Conservation (phyloP, 2,113 vertebrate genomes). For the Mesoclemmys tuberculata region DNA sequence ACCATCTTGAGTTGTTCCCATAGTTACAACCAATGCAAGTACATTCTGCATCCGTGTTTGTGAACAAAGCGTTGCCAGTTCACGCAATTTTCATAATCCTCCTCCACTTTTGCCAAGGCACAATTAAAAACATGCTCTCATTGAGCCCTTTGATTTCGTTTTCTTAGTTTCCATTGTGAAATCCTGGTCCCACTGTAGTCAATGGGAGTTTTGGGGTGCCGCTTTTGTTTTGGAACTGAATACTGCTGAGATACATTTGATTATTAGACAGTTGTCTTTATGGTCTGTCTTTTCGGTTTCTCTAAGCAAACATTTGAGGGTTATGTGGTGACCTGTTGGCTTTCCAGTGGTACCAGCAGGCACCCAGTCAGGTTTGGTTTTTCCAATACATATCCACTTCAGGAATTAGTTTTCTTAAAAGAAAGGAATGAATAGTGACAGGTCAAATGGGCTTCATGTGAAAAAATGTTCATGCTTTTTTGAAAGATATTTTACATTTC, state of each 20-base stretch:
- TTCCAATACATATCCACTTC: slow-evolving; percentile 39
- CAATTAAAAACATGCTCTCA: background rate
- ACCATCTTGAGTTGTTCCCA: background rate
- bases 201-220: background rate
- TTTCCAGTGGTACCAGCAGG: background rate
- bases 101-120: background rate
- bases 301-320: background rate
- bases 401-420: slow-evolving; percentile 43
- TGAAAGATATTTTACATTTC: slow-evolving; percentile 69
- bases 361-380: slow-evolving; percentile 10
- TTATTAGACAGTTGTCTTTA: background rate
- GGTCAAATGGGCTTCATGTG: slow-evolving; percentile 50
- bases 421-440: slow-evolving; percentile 58
- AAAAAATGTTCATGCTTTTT: slow-evolving; percentile 65
- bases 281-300: background rate
- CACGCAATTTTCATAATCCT: background rate
- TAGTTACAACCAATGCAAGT: background rate
- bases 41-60: background rate
- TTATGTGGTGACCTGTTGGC: background rate
- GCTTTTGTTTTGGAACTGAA: rapidly evolving
- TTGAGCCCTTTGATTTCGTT: background rate
- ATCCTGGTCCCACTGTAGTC: background rate
- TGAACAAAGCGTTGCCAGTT: background rate
- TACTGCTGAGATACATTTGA: background rate
- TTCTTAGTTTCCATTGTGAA: background rate